A percentile compares a stretch with the other conserved stretches of the same genome.
Conservation (phyloP, 2,797 vertebrate species). For the Australoheros facetus region DNA sequence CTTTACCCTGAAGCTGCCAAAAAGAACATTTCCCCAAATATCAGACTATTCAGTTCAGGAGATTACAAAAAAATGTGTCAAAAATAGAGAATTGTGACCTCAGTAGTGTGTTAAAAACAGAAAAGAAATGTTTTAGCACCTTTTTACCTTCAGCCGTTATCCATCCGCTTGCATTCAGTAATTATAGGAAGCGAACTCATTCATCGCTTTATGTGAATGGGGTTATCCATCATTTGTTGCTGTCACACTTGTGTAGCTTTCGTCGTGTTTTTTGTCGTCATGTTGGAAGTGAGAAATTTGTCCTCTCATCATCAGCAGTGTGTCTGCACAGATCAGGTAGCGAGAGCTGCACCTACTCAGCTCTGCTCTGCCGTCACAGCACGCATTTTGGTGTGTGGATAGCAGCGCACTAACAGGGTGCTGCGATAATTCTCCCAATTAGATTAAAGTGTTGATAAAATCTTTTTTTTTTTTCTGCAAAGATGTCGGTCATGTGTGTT, state of each 20-base stretch:
- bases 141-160: not conserved
- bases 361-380: not conserved
- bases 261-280: not conserved
- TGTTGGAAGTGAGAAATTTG: not conserved
- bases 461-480: not conserved
- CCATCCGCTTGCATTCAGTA: not conserved
- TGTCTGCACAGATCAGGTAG: not conserved
- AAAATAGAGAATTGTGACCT: not conserved
- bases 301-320: not conserved
- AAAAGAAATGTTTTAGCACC: too few relatives aligned
- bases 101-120: too few relatives aligned
- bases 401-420: accelerated
- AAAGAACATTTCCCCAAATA: too few relatives aligned
- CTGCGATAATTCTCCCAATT: not conserved
- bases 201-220: not conserved
- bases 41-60: not conserved
- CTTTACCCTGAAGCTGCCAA: not conserved
- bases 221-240: not conserved
- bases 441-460: not conserved
- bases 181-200: not conserved
- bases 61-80: not conserved
- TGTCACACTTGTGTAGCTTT: not conserved
- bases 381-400: not conserved
- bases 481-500: accelerated
- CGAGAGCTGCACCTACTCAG: not conserved